Evolutionary conservation across 1,140 invertebrate genomes (phyloP), one percentile per base, ranked within the genome.

Genomic region (Eueides isabella): DNA sequence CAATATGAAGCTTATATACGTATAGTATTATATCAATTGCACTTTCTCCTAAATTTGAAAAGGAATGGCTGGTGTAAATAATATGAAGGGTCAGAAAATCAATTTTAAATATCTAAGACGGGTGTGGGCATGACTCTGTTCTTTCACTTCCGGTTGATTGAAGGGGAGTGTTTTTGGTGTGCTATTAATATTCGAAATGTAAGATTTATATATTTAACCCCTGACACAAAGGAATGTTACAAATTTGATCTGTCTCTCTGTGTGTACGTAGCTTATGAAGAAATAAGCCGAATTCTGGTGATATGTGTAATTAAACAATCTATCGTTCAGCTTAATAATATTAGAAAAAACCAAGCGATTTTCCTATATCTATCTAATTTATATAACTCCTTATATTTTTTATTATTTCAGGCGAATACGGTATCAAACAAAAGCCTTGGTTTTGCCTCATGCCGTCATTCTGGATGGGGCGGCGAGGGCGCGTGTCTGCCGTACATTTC

Each of bases 361-460:
- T n/a, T n/a, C n/a, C n/a, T n/a, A n/a, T n/a, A n/a, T n/a, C n/a
- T n/a, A n/a, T n/a, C n/a, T n/a, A n/a, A n/a, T n/a, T n/a, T n/a
- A n/a, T n/a, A n/a, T n/a, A n/a, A n/a, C n/a, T n/a, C n/a, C n/a
- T 38, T 5, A 16, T 38, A 7, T 19, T 44, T 28, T 61, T 61
- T 6, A 11, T 68, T 55, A 0, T 33, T 33, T 19, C 79, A 96
- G 96, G 95, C 90, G 96, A 97, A 85, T 95, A 96, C 85, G 96
- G 97, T 11, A 95, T 95, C 2, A 96, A 96, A 83, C 93, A 95
- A 76, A 94, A 95, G 68, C 95, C 95, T 0, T 96, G 96, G 94
- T 97, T 97, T 85, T 97, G 95, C 78, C 95, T 97, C 65, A 91
- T 94, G 38, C 95, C 95, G 0, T 95, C 95, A 19, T 97, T 95